Evolutionary conservation across 2,888 invertebrate genomes (phyloP).

Genomic region (Stratiomys singularior): DNA sequence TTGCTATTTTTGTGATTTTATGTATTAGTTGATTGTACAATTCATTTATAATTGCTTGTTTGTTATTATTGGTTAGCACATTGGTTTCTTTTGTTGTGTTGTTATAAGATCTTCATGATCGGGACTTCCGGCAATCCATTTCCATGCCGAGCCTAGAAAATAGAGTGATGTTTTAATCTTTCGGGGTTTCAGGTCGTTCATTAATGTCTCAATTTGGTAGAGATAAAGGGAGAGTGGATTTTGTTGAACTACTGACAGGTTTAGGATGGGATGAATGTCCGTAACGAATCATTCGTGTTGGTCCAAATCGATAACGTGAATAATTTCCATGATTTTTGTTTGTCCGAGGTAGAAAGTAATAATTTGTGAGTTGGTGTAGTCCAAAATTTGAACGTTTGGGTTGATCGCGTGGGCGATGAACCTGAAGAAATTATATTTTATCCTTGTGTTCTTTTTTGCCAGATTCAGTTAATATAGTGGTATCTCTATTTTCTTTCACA

Average conservation of each 20-base stretch:
- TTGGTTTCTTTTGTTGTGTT: not conserved
- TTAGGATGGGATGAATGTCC: slow-evolving; percentile 1
- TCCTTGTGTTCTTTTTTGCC: slow-evolving; percentile 31
- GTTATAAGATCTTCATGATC: not conserved
- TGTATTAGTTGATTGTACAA: not conserved
- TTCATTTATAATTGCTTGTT: not conserved
- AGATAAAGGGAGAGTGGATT: not conserved
- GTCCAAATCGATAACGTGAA: slow-evolving; percentile 4
- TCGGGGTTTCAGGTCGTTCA: not conserved
- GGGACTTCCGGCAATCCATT: slow-evolving; percentile 26
- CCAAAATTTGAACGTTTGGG: too few species aligned
- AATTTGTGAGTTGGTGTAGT: too few species aligned
- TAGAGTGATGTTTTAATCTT: slow-evolving; percentile 12
- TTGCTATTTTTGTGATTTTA: not conserved
- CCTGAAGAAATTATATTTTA: not conserved
- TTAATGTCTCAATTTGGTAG: slow-evolving; percentile 17
- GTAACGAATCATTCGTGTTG: slow-evolving; percentile 11
- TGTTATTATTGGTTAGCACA: not conserved
- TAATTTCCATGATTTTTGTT: not conserved
- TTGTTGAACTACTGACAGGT: not conserved
- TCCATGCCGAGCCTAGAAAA: slow-evolving; percentile 21
- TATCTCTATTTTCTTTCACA: slow-evolving; percentile 29
- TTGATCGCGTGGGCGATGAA: too few species aligned
- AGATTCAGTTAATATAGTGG: slow-evolving; percentile 18
- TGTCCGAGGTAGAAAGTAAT: too few species aligned